Evolutionary conservation across 2,113 vertebrate genomes (phyloP).

Genomic region (Tauraco erythrolophus): DNA sequence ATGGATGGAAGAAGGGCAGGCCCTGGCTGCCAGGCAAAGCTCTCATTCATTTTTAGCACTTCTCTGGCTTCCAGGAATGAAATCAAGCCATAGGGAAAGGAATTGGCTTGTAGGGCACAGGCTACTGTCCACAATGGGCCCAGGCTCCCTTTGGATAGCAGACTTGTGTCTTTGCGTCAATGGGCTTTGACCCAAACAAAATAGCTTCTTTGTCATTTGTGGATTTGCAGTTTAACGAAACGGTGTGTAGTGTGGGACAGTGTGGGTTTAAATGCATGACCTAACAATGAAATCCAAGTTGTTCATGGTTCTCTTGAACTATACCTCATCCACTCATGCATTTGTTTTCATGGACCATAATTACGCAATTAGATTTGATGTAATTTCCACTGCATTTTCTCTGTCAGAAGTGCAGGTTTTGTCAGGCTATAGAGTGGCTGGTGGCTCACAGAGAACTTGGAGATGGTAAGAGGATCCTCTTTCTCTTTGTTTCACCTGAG

Average conservation of each 20-base stretch:
- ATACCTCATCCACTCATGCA: not conserved
- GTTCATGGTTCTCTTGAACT: not conserved
- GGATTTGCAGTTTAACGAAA: not conserved
- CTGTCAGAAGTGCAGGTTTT: not conserved
- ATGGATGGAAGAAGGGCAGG: conserved; percentile 19
- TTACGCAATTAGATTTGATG: not conserved
- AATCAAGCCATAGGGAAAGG: not conserved
- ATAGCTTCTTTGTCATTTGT: not conserved
- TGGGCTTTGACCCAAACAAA: not conserved
- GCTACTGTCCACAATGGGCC: not conserved
- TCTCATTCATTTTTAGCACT: not conserved
- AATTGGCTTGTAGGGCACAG: not conserved
- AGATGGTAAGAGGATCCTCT: not conserved
- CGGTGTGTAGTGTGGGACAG: not conserved
- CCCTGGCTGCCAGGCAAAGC: not conserved
- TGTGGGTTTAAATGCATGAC: not conserved
- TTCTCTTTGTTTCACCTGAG: not conserved
- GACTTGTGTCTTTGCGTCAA: not conserved
- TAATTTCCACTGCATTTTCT: not conserved
- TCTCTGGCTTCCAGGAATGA: not conserved
- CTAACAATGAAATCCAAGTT: not conserved
- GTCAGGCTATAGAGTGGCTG: not conserved
- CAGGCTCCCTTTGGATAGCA: not conserved
- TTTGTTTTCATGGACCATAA: conserved; percentile 15
- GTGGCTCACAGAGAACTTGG: not conserved